phyloP scores from a whole-genome alignment of 2,113 vertebrate genomes.

The Sinocyclocheilus anshuiensis region DNA sequence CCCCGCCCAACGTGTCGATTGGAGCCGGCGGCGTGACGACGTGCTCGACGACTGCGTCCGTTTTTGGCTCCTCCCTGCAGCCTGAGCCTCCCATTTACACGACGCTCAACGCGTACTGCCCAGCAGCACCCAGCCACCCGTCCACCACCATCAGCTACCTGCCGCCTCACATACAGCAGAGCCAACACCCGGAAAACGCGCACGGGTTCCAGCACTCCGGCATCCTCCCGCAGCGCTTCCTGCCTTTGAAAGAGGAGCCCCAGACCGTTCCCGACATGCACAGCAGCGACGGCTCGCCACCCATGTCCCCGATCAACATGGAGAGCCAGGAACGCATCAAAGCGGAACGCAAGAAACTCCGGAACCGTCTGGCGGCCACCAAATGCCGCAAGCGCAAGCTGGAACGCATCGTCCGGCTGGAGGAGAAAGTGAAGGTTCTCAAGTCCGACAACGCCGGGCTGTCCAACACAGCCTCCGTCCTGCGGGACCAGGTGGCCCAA shows the following conservation, averaged over 20 bases:
- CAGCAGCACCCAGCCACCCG: constrained; percentile 71
- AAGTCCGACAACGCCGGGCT: constrained; percentile 89
- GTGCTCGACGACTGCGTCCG: constrained; percentile 77
- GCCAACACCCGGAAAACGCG: constrained; percentile 66
- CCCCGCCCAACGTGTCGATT: constrained; percentile 87
- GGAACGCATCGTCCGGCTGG: constrained; percentile 89
- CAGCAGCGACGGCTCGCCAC: constrained; percentile 83
- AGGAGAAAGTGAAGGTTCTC: constrained; percentile 89
- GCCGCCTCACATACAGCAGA: constrained; percentile 70
- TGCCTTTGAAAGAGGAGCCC: constrained; percentile 87
- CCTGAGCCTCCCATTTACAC: constrained; percentile 89
- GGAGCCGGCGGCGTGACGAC: constrained; percentile 77
- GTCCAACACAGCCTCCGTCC: constrained; percentile 84
- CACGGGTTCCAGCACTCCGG: constrained; percentile 70
- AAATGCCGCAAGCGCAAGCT: constrained; percentile 91
- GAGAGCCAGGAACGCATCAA: constrained; percentile 90
- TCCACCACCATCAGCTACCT: constrained; percentile 79
- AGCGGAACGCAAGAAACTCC: constrained; percentile 87
- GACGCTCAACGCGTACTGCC: constrained; percentile 85
- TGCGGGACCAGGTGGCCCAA: constrained; percentile 90
- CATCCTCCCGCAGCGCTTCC: constrained; percentile 70
- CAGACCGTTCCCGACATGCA: constrained; percentile 87
- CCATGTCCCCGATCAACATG: constrained; percentile 89
- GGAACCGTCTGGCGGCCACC: constrained; percentile 90
- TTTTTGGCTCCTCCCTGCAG: constrained; percentile 78